Base-by-base conservation (phyloP, 2,888 invertebrate species). In the Tuta absoluta region DNA sequence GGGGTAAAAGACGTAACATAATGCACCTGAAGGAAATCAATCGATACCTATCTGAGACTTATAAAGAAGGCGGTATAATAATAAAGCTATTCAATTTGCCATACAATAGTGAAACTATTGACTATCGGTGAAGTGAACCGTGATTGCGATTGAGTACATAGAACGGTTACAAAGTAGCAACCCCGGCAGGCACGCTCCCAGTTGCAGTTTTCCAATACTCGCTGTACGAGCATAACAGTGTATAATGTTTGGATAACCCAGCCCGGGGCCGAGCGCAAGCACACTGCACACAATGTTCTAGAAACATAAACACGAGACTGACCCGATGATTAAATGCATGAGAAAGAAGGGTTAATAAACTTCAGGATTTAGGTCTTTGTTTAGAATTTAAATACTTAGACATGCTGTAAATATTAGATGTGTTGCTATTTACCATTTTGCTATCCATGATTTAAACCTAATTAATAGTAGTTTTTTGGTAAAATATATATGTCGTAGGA, bases 241-340 rank as follows among this genome's bases (percentile, higher is more conserved):
- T 45, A 45, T 45, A n/a, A 11, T 45, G 45, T 45, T 45, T 45
- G 45, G 17, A 45, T 45, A 45, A 17, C 45, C 45, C 11, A 45
- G 45, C 45, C 45, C 45, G 45, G 17, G 17, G 45, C 45, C n/a
- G 5, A 11, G 33, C 4, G 8, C 33, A 45, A 11, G 45, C 45
- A 58, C 67, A 63, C 67, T 45, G 45, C 17, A 45, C 45, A 45
- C 45, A 45, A 45, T 45, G n/a, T 7, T 17, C 45, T 45, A 45
- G n/a, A 17, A 45, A 45, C 17, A 45, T 14, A 41, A 41, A 41
- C 45, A 45, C 45, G 7, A n/a, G 17, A 45, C 17, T 45, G 45
- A n/a, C n/a, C 45, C 17, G 45, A n/a, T 45, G n/a, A n/a, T 33
- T 33, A 33, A 33, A 33, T 33, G 33, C 33, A 33, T 33, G 41